Evolutionary conservation across 2,888 invertebrate species (phyloP).

Genomic region (Cephus sareptanus): DNA sequence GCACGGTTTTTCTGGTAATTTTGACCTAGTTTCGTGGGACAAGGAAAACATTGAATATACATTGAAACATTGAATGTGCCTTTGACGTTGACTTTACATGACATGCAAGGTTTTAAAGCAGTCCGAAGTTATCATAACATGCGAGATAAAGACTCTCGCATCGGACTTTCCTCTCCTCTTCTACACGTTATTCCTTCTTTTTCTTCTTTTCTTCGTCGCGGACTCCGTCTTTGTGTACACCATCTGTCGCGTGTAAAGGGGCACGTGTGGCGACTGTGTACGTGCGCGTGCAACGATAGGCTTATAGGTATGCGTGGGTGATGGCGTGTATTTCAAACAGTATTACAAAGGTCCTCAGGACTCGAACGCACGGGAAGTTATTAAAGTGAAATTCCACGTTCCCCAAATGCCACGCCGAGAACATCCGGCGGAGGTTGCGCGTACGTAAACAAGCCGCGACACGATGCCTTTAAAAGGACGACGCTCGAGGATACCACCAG

Average conservation of each 20-base stretch:
- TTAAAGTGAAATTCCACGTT: slow-evolving; percentile 41
- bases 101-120: background rate
- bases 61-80: background rate
- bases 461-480: background rate
- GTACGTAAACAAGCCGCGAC: background rate
- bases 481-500: background rate
- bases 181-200: background rate
- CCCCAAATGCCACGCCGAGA: slow-evolving; percentile 27
- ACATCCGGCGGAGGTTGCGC: background rate
- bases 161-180: background rate
- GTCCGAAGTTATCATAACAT: background rate
- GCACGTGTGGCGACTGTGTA: background rate
- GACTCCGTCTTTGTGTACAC: background rate
- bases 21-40: background rate
- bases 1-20: background rate
- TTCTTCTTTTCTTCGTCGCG: background rate
- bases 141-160: background rate
- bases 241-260: background rate
- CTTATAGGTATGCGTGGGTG: background rate
- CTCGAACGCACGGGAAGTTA: slow-evolving; percentile 38
- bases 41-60: background rate
- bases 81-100: background rate
- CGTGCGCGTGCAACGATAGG: background rate
- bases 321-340: background rate
- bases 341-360: background rate